Base-by-base conservation (phyloP, 2,888 invertebrate species). In the Rotaria socialis region DNA sequence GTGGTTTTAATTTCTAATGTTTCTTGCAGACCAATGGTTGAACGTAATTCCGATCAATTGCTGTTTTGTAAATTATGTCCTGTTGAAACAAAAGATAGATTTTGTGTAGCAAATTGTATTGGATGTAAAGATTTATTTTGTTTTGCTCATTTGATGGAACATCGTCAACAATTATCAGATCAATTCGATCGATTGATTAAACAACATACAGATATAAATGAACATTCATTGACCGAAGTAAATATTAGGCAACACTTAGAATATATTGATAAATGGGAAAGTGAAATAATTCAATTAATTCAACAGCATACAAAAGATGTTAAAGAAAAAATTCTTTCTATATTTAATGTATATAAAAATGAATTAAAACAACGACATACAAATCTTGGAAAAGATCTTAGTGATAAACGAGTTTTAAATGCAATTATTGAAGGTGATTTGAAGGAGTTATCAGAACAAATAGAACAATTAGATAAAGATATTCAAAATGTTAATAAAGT, bases 21-120 rank as follows among this genome's bases (percentile, higher is more conserved):
- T 67, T 67, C 67, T 67, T 67, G 67, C 35, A 67, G 67, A 67
- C 14, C 8, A 27, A 67, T 67, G 67, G 67, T 67, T 14, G 67
- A 67, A 16, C 14, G n/a, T 27, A 27, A 67, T n/a, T 67, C 67
- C 6, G 60, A 60, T n/a, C n/a, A 10, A 27, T 8, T n/a, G 10
- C 16, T 27, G 2, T 67, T 35, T 16, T 67, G 67, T 67, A 67
- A 67, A 67, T 16, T 67, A 35, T 67, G 67, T 67, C 5, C 27
- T 6, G 27, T 35, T 5, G 67, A 67, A 5, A 19, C 14, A 35
- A 67, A 27, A 11, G 2, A 27, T 3, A 35, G 35, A 35, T 11
- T 67, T 10, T 35, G 35, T 35, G 35, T 67, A 67, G 67, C 67
- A 67, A 27, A 67, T 35, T 67, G 67, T 16, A 67, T 67, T n/a